Percentiles rank a stretch among this genome's conserved stretches.
Evolutionary conservation across 2,113 vertebrate species (phyloP).

Genomic region (Oostethus manadensis): DNA sequence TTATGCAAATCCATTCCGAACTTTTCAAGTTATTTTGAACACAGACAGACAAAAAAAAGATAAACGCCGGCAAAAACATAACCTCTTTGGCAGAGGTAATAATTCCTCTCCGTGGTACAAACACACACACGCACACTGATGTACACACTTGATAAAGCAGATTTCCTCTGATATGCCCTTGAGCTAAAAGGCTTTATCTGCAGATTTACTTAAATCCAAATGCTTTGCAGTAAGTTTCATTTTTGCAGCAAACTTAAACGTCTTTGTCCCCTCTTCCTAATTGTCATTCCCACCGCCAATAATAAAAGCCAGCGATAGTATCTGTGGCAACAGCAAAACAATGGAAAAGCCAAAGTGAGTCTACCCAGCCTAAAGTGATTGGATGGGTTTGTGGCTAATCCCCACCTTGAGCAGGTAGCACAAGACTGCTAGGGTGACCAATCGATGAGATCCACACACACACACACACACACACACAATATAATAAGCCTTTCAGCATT

Average conservation of each 20-base stretch:
- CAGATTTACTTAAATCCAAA: conserved; percentile 23
- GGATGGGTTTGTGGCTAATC: conserved; percentile 66
- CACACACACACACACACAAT: conserved; percentile 30
- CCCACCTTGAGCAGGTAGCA: conserved; percentile 66
- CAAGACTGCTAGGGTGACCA: conserved; percentile 46
- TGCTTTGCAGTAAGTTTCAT: conserved; percentile 20
- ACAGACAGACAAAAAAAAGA: too few relatives aligned
- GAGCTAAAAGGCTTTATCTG: conserved; percentile 33
- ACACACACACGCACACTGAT: too few relatives aligned
- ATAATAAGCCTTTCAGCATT: conserved; percentile 38
- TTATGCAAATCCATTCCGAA: too few relatives aligned
- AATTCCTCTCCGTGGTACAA: background rate
- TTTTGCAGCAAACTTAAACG: conserved; percentile 26
- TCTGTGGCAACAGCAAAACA: conserved; percentile 47
- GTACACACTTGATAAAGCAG: background rate
- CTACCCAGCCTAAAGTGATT: conserved; percentile 67
- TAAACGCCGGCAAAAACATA: too few relatives aligned
- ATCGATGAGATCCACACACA: conserved; percentile 56
- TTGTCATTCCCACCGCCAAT: conserved; percentile 45
- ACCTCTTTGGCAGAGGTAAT: too few relatives aligned
- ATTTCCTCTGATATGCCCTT: conserved; percentile 28
- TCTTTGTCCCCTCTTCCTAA: conserved; percentile 41
- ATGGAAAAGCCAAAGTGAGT: conserved; percentile 63
- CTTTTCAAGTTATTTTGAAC: too few relatives aligned
- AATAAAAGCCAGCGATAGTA: conserved; percentile 35